Percentiles rank a stretch among this genome's conserved stretches.
Conservation (phyloP, 2,113 vertebrate genomes). For the Reinhardtius hippoglossoides region DNA sequence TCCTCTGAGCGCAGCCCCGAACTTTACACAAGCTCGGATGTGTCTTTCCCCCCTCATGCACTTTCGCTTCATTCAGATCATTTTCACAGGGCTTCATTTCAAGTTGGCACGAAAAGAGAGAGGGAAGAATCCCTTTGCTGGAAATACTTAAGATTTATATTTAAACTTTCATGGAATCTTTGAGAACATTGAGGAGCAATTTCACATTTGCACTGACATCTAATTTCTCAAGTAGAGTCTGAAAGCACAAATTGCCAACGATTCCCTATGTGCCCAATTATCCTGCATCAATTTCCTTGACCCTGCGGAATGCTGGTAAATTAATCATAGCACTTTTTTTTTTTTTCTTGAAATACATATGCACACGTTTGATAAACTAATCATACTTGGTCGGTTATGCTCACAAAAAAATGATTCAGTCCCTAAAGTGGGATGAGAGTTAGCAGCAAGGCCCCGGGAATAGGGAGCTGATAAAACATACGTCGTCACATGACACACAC, state of each 20-base stretch:
- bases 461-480: conserved; percentile 62
- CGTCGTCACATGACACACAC: conserved; percentile 6
- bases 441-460: conserved; percentile 81
- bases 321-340: conserved; percentile 81
- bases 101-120: conserved; percentile 74
- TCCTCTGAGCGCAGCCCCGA: conserved; percentile 66
- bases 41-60: conserved; percentile 59
- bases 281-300: conserved; percentile 86
- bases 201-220: conserved; percentile 88
- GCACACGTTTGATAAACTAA: conserved; percentile 86
- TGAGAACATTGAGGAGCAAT: conserved; percentile 87
- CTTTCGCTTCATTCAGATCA: conserved; percentile 80
- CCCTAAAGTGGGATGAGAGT: conserved; percentile 83
- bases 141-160: conserved; percentile 85
- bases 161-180: conserved; percentile 87
- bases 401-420: conserved; percentile 84
- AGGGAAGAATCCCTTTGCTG: conserved; percentile 78
- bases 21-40: conserved; percentile 77
- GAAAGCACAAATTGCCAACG: conserved; percentile 86
- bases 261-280: conserved; percentile 88
- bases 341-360: conserved; percentile 76
- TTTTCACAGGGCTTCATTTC: conserved; percentile 81
- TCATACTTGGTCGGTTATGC: conserved; percentile 81
- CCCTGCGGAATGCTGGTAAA: conserved; percentile 84
- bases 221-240: conserved; percentile 86